A percentile compares a stretch with the other conserved stretches of the same genome.
These are phyloP conservation scores for Hypomecis atomaria DNA, from an alignment of 2,888 invertebrate species.

Conservation along the genomic window DNA sequence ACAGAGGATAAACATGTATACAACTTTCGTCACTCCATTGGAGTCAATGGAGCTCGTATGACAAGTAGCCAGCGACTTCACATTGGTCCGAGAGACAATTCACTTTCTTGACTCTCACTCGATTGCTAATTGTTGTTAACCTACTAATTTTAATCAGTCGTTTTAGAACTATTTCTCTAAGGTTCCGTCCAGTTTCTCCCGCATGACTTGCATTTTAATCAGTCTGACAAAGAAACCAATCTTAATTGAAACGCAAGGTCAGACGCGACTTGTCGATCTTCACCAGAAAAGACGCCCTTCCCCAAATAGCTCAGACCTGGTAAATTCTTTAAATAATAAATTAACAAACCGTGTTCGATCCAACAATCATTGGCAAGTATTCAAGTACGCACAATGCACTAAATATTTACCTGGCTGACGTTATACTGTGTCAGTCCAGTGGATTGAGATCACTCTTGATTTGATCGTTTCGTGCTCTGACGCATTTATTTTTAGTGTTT, in stretches of 20 bases:
- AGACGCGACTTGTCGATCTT: slow-evolving; percentile 39
- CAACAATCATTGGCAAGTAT: slow-evolving; percentile 76
- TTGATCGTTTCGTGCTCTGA: slow-evolving; percentile 34
- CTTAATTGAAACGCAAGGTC: slow-evolving; percentile 37
- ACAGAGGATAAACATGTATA: background rate
- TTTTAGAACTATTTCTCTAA: slow-evolving; percentile 63
- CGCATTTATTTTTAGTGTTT: slow-evolving; percentile 34
- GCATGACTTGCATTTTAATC: slow-evolving; percentile 62
- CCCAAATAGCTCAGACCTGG: slow-evolving; percentile 59
- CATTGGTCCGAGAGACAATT: slow-evolving; percentile 24
- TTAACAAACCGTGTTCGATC: slow-evolving; percentile 70
- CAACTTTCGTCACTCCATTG: slow-evolving; percentile 40
- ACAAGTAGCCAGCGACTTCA: no score
- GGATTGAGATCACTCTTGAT: slow-evolving; percentile 35
- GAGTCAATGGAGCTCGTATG: slow-evolving; percentile 39
- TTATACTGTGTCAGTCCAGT: slow-evolving; percentile 59
- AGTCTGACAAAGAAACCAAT: slow-evolving; percentile 33
- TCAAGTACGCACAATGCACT: slow-evolving; percentile 77
- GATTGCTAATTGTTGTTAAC: slow-evolving; percentile 78
- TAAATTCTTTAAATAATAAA: slow-evolving; percentile 67
- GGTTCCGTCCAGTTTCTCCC: slow-evolving; percentile 58
- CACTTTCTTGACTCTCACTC: slow-evolving; percentile 75
- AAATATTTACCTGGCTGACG: slow-evolving; percentile 77
- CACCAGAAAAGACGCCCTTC: slow-evolving; percentile 51
- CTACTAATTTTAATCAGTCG: slow-evolving; percentile 77